phyloP scores from a whole-genome alignment of 2,797 vertebrate genomes.

The Galago senegalensis region DNA sequence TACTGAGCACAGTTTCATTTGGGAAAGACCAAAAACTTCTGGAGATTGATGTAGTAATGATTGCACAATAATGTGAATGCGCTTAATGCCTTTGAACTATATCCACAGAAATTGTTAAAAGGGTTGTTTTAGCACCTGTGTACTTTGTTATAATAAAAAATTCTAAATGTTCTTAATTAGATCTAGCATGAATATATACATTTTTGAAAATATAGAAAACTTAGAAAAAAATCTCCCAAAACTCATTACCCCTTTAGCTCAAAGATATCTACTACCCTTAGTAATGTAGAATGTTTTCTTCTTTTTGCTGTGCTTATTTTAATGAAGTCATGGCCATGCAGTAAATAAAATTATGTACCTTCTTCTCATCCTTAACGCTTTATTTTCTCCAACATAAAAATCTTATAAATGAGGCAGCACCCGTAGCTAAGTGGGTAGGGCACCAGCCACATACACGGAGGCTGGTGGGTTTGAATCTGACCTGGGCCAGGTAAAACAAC shows the following conservation, averaged over 20 bases:
- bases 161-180: neutral
- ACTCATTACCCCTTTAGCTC: neutral
- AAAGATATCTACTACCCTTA: neutral
- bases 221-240: neutral
- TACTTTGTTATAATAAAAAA: neutral
- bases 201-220: neutral
- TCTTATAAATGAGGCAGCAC: neutral
- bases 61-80: neutral
- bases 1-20: neutral
- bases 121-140: neutral
- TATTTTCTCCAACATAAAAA: slow-evolving; percentile 7
- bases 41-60: neutral
- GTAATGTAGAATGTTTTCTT: neutral
- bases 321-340: neutral
- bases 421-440: too few species aligned
- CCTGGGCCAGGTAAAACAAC: too few species aligned
- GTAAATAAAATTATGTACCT: neutral
- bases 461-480: too few species aligned
- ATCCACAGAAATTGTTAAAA: slow-evolving; percentile 7
- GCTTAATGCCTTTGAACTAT: neutral
- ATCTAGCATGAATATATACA: neutral
- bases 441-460: too few species aligned
- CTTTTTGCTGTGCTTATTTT: slow-evolving; percentile 8
- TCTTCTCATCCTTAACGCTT: neutral
- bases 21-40: neutral